Evolutionary conservation across 1,140 invertebrate genomes (phyloP).

Genomic region (Sitodiplosis mosellana): DNA sequence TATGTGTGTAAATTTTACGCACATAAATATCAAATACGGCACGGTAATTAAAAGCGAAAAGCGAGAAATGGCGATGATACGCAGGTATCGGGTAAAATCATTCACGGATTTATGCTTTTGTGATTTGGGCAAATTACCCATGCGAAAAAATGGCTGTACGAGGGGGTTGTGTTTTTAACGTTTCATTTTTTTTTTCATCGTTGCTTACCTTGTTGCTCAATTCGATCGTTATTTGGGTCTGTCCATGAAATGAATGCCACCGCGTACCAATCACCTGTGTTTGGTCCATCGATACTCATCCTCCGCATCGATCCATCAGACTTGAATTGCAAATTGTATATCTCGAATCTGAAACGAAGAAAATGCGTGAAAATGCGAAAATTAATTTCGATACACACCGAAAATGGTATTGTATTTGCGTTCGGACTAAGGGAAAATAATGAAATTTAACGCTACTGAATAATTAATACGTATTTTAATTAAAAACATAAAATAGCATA

Average conservation of each 20-base stretch:
- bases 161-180: no score
- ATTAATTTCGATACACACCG: background rate
- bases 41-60: no score
- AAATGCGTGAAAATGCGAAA: background rate
- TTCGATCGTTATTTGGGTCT: slow-evolving; percentile 45
- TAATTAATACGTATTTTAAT: background rate
- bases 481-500: background rate
- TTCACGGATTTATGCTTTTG: no score
- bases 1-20: no score
- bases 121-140: no score
- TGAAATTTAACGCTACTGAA: background rate
- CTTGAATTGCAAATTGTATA: slow-evolving; percentile 25
- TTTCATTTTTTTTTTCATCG: no score
- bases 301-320: slow-evolving; percentile 30
- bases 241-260: slow-evolving; percentile 54
- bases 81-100: no score
- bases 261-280: slow-evolving; percentile 60
- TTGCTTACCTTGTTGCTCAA: slow-evolving; percentile 47
- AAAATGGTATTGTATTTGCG: no score
- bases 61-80: no score
- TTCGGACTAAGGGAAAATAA: no score
- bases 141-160: no score
- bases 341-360: slow-evolving; percentile 9
- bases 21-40: no score
- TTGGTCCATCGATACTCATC: slow-evolving; percentile 38